Evolutionary conservation across 2,888 invertebrate genomes (phyloP).

Genomic region (Nysson spinosus): DNA sequence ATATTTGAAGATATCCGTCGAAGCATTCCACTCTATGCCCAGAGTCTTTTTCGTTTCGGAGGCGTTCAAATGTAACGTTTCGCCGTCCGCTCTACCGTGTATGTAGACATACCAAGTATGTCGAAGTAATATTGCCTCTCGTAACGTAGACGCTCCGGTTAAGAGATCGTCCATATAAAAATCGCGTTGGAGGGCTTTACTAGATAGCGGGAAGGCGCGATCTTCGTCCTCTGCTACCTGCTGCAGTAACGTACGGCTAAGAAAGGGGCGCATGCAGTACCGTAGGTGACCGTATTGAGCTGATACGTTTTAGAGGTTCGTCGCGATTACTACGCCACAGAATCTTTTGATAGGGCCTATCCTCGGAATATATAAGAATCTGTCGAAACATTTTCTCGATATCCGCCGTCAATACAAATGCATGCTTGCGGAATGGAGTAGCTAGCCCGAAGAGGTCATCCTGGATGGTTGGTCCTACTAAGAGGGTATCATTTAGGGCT

Average conservation of each 20-base stretch:
- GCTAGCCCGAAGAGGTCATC: no score
- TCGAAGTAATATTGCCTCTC: no score
- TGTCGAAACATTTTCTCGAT: constrained; percentile 11
- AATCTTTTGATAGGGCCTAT: constrained; percentile 3
- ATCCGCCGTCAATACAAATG: neutral
- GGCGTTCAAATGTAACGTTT: no score
- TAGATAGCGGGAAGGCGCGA: neutral
- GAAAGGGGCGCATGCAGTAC: neutral
- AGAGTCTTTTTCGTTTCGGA: no score
- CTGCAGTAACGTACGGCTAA: neutral
- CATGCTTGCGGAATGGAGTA: neutral
- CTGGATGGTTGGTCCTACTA: neutral
- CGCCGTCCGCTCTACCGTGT: no score
- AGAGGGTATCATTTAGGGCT: neutral
- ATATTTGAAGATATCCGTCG: neutral
- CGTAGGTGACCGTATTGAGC: constrained; percentile 6
- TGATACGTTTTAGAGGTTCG: neutral
- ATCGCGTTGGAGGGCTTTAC: neutral
- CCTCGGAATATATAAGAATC: neutral
- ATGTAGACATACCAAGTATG: no score
- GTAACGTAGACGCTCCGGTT: no score
- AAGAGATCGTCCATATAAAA: no score
- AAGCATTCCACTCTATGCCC: no score
- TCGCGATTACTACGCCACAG: neutral
- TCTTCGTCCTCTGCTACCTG: neutral